Base-by-base conservation (phyloP, 2,113 vertebrate species). In the Chionomys nivalis region DNA sequence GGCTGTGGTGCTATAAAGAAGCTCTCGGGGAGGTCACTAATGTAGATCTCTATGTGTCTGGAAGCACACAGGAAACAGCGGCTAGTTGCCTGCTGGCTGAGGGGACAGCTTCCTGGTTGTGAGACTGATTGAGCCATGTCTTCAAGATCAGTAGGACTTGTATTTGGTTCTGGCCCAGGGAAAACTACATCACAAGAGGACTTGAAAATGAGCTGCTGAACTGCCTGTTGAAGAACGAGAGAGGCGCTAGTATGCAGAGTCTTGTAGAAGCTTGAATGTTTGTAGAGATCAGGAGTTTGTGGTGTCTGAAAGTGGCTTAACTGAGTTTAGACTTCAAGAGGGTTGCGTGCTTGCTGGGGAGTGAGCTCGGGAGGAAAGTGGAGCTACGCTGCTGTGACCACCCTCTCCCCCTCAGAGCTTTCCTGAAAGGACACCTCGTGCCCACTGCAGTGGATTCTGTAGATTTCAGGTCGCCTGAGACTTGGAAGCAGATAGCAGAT, bases 81-180 rank as follows among this genome's bases (percentile, higher is more conserved):
- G 49, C 47, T 44, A 73, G 82, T 63, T 81, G 7, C 17, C 63
- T 77, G 39, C 28, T 21, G 81, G 83, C 17, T 14, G 0, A 89
- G 23, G 63, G 76, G 23, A 93, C 39, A 92, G 31, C 75, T 76
- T 24, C 65, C 70, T 85, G 21, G 24, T 1, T 4, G 63, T 61
- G 42, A 17, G 16, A 52, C 78, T 52, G 17, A 31, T 87, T 58
- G 31, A 91, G 23, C 63, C 52, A 7, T 63, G 23, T 42, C 36
- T 82, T 76, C 42, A 90, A 91, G 33, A 58, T 65, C 33, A 91
- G 14, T 63, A 75, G 86, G 76, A 91, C 55, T 72, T 94, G 55
- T 33, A 36, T 93, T 63, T 93, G 31, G 58, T 58, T 93, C 82
- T 94, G 36, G 63, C 12, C 49, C 61, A 92, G 52, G 23, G 65